A percentile compares a stretch with the other conserved stretches of the same genome.
Conservation (phyloP, 2,113 vertebrate species). For the Pseudonaja textilis region DNA sequence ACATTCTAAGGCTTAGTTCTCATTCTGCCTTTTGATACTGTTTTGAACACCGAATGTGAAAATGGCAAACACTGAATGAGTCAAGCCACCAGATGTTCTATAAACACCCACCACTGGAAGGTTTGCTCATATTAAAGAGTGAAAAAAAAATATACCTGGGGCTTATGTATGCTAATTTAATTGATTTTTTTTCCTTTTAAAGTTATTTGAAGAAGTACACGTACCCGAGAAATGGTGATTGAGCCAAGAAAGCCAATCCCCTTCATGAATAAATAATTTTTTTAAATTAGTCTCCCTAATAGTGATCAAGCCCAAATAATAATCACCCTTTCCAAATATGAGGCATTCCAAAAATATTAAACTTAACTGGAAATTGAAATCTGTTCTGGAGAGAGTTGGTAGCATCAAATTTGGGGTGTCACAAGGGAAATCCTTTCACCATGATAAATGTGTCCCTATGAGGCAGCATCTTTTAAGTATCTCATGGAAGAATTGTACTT, state of each 20-base stretch:
- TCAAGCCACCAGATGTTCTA: conserved; percentile 48
- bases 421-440: background rate
- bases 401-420: background rate
- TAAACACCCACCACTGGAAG: background rate
- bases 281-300: background rate
- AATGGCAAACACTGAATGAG: conserved; percentile 50
- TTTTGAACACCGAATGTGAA: conserved; percentile 23
- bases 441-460: background rate
- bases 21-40: conserved; percentile 59
- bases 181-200: background rate
- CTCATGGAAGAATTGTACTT: background rate
- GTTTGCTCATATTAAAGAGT: background rate
- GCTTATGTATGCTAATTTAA: background rate
- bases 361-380: background rate
- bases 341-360: background rate
- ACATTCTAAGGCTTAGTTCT: conserved; percentile 13
- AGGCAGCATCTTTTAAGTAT: background rate
- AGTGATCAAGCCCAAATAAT: background rate
- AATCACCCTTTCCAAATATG: background rate
- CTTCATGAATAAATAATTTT: background rate
- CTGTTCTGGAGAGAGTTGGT: background rate
- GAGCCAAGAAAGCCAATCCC: background rate
- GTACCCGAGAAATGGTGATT: background rate
- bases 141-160: background rate
- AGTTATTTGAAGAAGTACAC: background rate